These are phyloP conservation scores for Corythornis vintsioides DNA, from an alignment of 2,113 vertebrate genomes.

Conservation along the genomic window DNA sequence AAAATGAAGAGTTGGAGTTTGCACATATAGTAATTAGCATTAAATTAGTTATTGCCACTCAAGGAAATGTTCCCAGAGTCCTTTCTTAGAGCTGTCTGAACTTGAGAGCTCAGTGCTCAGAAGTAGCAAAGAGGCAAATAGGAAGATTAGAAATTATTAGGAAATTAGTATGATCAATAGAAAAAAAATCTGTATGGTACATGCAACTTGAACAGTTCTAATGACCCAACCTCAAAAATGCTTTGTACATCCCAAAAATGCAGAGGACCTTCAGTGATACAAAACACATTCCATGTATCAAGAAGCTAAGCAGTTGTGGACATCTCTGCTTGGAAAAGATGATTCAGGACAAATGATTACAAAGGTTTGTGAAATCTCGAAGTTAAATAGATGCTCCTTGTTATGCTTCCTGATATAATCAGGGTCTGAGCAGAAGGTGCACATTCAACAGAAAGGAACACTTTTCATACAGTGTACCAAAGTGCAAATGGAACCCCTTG, in stretches of 20 bases:
- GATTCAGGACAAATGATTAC: not conserved
- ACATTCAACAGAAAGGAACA: not conserved
- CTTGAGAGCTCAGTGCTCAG: not conserved
- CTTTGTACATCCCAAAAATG: not conserved
- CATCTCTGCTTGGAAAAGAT: not conserved
- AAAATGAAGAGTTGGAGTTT: not conserved
- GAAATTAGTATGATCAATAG: not conserved
- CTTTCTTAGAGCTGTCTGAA: not conserved
- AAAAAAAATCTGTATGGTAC: not conserved
- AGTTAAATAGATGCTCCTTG: not conserved
- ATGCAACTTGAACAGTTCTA: not conserved
- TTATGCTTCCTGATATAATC: not conserved
- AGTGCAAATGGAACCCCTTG: not conserved
- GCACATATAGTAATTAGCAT: not conserved
- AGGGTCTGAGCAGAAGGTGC: not conserved
- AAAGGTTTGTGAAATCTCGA: not conserved
- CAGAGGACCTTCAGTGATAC: not conserved
- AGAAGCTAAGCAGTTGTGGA: not conserved
- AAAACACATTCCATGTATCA: not conserved
- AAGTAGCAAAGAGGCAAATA: not conserved
- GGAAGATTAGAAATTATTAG: not conserved
- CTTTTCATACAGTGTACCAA: not conserved
- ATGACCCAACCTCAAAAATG: not conserved
- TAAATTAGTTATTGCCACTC: not conserved
- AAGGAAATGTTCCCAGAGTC: not conserved